Percentiles rank a stretch among this genome's conserved stretches.
Evolutionary conservation across 1,140 invertebrate genomes (phyloP).

Genomic region (Heterodera schachtii): DNA sequence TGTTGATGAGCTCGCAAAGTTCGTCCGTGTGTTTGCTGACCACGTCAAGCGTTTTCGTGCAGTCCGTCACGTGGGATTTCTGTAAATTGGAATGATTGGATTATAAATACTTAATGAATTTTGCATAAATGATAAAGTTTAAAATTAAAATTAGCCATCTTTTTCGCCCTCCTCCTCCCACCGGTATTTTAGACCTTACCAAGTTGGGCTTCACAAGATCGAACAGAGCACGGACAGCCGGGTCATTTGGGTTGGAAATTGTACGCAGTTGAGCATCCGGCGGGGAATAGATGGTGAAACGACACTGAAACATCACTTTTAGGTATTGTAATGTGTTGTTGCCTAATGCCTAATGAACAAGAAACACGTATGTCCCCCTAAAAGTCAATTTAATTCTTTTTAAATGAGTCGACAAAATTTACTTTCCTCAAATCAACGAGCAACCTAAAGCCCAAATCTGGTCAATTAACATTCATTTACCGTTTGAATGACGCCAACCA

Average conservation of each 20-base stretch:
- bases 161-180: too few species aligned
- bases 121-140: too few species aligned
- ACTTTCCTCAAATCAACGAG: too few species aligned
- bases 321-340: too few species aligned
- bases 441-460: too few species aligned
- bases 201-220: constrained; percentile 26
- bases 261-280: constrained; percentile 41
- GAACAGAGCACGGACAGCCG: constrained; percentile 30
- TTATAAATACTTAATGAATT: too few species aligned
- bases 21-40: constrained; percentile 36
- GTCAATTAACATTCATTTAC: neutral
- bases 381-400: neutral
- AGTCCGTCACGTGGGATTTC: constrained; percentile 22
- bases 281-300: constrained; percentile 45
- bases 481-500: constrained; percentile 40
- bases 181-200: neutral
- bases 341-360: too few species aligned
- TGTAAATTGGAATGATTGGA: constrained; percentile 3
- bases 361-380: constrained; percentile 1
- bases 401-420: neutral
- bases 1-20: constrained; percentile 35
- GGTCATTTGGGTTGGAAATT: constrained; percentile 23
- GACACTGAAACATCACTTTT: constrained; percentile 28
- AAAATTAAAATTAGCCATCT: too few species aligned
- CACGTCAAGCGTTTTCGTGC: constrained; percentile 13